phyloP scores from a whole-genome alignment of 2,113 vertebrate species.

The Cinclus cinclus region DNA sequence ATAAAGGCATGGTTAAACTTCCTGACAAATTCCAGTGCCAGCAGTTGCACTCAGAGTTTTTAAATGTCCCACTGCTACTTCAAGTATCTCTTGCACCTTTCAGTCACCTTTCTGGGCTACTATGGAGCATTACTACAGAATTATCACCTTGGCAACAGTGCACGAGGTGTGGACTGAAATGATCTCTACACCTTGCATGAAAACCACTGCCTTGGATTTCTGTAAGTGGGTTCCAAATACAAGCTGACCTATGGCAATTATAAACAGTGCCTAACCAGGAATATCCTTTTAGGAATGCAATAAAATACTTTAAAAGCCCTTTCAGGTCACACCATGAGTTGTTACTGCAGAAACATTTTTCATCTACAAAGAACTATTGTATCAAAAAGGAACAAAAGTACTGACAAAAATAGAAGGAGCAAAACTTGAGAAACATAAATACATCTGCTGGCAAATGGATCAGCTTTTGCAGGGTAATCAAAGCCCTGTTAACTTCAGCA shows the following conservation, averaged over 20 bases:
- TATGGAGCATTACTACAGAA: not conserved
- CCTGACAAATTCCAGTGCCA: not conserved
- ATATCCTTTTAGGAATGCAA: not conserved
- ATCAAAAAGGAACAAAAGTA: not conserved
- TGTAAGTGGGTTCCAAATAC: not conserved
- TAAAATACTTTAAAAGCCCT: not conserved
- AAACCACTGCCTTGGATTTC: not conserved
- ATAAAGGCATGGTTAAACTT: not conserved
- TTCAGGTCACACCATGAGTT: not conserved
- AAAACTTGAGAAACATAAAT: not conserved
- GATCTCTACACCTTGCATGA: not conserved
- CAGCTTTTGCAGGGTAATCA: not conserved
- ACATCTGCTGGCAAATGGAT: not conserved
- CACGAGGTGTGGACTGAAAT: not conserved
- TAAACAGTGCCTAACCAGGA: not conserved
- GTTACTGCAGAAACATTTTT: not conserved
- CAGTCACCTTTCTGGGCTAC: not conserved
- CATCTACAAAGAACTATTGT: not conserved
- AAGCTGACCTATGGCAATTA: not conserved
- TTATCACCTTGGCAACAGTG: not conserved
- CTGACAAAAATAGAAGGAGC: not conserved
- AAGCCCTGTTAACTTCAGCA: not conserved
- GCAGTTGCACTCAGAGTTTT: not conserved
- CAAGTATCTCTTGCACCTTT: not conserved
- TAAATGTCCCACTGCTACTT: not conserved